phyloP scores from a whole-genome alignment of 2,113 vertebrate species.

The Tragulus kanchil region DNA sequence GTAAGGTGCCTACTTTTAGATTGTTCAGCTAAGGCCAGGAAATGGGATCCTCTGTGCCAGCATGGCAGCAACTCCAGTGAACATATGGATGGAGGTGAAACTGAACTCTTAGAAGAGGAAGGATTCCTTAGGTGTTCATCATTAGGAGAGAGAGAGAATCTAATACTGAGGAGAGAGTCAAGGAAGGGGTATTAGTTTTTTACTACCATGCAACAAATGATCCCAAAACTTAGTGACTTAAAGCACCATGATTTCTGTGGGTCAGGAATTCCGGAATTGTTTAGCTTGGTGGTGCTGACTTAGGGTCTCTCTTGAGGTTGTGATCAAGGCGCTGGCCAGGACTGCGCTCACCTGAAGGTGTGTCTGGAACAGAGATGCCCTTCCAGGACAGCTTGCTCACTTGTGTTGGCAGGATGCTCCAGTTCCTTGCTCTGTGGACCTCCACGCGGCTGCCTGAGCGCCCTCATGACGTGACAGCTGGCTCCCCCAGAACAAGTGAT shows the following conservation, averaged over 20 bases:
- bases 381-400: neutral
- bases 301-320: neutral
- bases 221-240: neutral
- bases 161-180: neutral
- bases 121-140: neutral
- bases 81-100: neutral
- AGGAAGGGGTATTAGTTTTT: neutral
- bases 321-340: neutral
- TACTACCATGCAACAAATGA: neutral
- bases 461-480: neutral
- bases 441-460: neutral
- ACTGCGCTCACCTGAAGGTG: neutral
- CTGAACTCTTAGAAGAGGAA: neutral
- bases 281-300: conserved; percentile 21
- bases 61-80: neutral
- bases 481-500: neutral
- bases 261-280: neutral
- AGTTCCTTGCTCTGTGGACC: neutral
- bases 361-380: neutral
- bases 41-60: neutral
- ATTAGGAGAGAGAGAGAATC: neutral
- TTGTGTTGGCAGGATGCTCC: neutral
- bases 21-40: neutral
- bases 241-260: neutral
- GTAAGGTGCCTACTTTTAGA: neutral